Base-by-base conservation (phyloP, 2,888 invertebrate species). In the Pecten maximus region DNA sequence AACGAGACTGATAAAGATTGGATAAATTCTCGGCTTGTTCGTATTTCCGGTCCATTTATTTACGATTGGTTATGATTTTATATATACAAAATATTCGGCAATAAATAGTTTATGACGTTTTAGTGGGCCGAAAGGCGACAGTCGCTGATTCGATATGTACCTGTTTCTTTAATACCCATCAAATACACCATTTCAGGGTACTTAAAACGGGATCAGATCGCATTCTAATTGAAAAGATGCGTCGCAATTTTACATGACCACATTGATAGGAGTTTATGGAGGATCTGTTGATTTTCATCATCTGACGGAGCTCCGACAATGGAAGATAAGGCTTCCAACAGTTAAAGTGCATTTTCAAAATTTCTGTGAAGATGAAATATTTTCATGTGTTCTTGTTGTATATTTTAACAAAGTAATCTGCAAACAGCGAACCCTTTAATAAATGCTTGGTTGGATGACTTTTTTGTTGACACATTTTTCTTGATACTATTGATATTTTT, bases 21-120 rank as follows among this genome's bases (percentile, higher is more conserved):
- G 35, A 74, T 1, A 35, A 1, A 74, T 74, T 74, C 74, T 74
- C 74, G 35, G 28, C 74, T 74, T 74, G 74, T 74, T 35, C 74
- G 74, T 74, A 74, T 74, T 74, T 74, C 74, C 28, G 35, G 35
- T 74, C 74, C 74, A 74, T 74, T 74, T 74, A 74, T 28, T 35
- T 35, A 74, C 74, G 35, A 74, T 74, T 35, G 35, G 28, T 74
- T 74, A 74, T 74, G 74, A 74, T 74, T 74, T 74, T 74, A 74
- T 74, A 74, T 74, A 74, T 74, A 74, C 74, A 74, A 28, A 74
- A 74, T 74, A 74, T 74, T 74, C 74, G 74, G 10, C 74, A 74
- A 35, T 74, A 74, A 74, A 74, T 74, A 74, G 74, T 74, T 74
- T 74, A 74, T 74, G 74, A 74, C 74, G 74, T 35, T 74, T 74